Evolutionary conservation across 1,140 invertebrate species (phyloP).

Genomic region (Drosophila baimaii): DNA sequence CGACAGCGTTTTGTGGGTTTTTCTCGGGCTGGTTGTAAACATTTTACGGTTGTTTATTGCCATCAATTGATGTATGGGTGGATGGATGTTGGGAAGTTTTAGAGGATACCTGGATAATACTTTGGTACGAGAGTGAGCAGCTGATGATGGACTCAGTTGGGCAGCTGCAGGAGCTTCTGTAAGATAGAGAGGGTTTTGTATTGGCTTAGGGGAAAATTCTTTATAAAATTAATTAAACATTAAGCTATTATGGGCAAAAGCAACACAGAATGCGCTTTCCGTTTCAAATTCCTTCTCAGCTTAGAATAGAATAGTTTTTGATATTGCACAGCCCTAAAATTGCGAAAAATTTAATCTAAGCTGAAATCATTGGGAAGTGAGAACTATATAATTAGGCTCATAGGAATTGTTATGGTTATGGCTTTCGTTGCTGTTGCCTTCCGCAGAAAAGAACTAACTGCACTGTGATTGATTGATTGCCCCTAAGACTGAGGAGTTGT

Average conservation of each 20-base stretch:
- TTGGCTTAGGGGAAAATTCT: not conserved
- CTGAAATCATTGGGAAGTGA: not conserved
- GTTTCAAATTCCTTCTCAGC: too few relatives aligned
- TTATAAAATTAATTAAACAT: too few relatives aligned
- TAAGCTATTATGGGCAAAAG: not conserved
- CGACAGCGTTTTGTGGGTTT: conserved; percentile 73
- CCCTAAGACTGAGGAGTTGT: conserved; percentile 35
- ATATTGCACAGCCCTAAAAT: not conserved
- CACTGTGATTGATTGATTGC: conserved; percentile 72
- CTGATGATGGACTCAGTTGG: conserved; percentile 19
- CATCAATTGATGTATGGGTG: conserved; percentile 71
- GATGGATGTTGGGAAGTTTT: conserved; percentile 14
- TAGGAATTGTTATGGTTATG: conserved; percentile 24
- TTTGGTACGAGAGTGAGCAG: conserved; percentile 9
- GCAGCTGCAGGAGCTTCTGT: not conserved
- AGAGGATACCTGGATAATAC: conserved; percentile 11
- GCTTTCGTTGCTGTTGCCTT: conserved; percentile 1
- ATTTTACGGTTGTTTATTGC: conserved; percentile 77
- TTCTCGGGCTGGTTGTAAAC: conserved; percentile 60
- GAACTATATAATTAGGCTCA: conserved; percentile 6
- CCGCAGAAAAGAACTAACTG: conserved; percentile 55
- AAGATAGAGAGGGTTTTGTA: not conserved
- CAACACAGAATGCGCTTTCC: too few relatives aligned
- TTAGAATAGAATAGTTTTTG: not conserved
- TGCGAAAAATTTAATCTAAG: not conserved